Conservation (phyloP, 2,888 invertebrate species). For the Catocala fraxini region DNA sequence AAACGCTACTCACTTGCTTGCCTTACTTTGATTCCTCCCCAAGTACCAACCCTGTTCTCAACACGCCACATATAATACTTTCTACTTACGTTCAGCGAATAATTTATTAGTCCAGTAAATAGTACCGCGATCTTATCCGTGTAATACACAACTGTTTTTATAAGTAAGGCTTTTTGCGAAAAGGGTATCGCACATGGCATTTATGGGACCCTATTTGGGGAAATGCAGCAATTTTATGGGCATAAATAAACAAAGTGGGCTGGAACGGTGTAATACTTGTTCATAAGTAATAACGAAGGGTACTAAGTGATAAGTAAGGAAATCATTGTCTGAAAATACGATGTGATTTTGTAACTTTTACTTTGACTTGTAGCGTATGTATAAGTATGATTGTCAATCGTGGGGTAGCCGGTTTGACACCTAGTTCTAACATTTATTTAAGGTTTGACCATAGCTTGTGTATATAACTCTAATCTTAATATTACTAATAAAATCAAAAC, state of each 20-base stretch:
- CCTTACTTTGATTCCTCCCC: neutral
- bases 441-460: too few species aligned
- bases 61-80: slow-evolving; percentile 19
- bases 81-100: slow-evolving; percentile 22
- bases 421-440: too few species aligned
- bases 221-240: slow-evolving; percentile 10
- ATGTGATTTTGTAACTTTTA: too few species aligned
- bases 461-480: too few species aligned
- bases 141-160: slow-evolving; percentile 24
- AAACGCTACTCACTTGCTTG: too few species aligned
- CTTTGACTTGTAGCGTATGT: too few species aligned
- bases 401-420: too few species aligned
- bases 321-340: too few species aligned
- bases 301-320: too few species aligned
- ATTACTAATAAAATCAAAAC: too few species aligned
- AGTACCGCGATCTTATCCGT: slow-evolving; percentile 16
- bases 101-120: slow-evolving; percentile 35
- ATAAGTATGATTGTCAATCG: too few species aligned
- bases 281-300: neutral
- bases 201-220: slow-evolving; percentile 5
- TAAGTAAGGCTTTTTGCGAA: slow-evolving; percentile 14
- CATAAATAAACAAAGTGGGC: slow-evolving; percentile 3
- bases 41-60: neutral
- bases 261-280: slow-evolving; percentile 1
- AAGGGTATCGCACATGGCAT: slow-evolving; percentile 14